Evolutionary conservation across 64 coral and sea anemone genomes (phyloP).

Genomic region (Montipora cactus): DNA sequence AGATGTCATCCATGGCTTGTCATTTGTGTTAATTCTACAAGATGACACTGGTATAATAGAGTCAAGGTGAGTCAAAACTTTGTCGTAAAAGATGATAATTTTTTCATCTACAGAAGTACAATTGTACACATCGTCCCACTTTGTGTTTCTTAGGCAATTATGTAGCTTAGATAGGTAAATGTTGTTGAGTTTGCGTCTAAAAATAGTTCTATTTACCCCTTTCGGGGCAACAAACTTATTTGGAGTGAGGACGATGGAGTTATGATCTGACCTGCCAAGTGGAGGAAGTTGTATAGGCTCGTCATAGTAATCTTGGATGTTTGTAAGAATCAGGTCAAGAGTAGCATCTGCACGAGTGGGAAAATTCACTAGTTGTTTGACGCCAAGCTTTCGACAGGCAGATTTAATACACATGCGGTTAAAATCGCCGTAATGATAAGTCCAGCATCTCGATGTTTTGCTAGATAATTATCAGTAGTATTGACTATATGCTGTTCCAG

Average conservation of each 20-base stretch:
- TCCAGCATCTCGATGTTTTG: conserved; percentile 46
- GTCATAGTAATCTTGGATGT: conserved; percentile 51
- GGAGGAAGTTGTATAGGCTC: conserved; percentile 44
- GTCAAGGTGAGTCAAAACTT: too few relatives aligned
- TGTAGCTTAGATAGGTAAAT: not conserved
- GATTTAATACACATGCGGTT: conserved; percentile 44
- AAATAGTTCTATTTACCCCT: conserved; percentile 28
- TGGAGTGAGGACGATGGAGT: conserved; percentile 29
- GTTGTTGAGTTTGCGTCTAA: conserved; percentile 8
- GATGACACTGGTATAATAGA: too few relatives aligned
- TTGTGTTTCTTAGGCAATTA: conserved; percentile 3
- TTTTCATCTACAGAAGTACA: too few relatives aligned
- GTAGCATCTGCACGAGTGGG: conserved; percentile 44
- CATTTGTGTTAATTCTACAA: too few relatives aligned
- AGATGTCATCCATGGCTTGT: too few relatives aligned
- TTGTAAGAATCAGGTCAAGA: conserved; percentile 61
- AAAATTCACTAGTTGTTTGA: conserved; percentile 58
- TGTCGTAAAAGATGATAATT: too few relatives aligned
- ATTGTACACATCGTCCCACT: too few relatives aligned
- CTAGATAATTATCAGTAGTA: conserved; percentile 32
- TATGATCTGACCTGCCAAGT: conserved; percentile 62
- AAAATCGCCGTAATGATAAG: conserved; percentile 64
- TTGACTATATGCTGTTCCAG: conserved; percentile 45
- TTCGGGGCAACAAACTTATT: conserved; percentile 11
- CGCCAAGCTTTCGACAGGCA: conserved; percentile 42